phyloP scores from a whole-genome alignment of 92 coral and sea anemone species.

The Galaxea fascicularis region DNA sequence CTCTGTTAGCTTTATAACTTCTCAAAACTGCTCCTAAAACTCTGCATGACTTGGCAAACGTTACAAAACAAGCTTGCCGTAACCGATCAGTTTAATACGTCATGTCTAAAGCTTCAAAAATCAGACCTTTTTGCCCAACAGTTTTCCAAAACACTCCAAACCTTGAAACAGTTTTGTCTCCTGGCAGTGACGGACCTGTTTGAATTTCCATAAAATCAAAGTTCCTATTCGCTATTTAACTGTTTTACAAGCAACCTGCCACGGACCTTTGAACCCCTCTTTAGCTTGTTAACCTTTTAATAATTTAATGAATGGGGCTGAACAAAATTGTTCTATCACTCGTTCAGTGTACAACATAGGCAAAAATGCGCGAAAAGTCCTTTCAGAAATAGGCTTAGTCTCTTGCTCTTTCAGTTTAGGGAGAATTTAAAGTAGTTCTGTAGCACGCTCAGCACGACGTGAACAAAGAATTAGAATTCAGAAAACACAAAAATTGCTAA shows the following conservation, averaged over 20 bases:
- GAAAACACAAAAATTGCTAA: conserved; percentile 4
- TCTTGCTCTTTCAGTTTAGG: neutral
- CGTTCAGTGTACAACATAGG: neutral
- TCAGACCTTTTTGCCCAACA: too few relatives aligned
- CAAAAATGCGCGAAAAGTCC: neutral
- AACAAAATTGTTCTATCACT: neutral
- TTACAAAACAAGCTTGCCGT: neutral
- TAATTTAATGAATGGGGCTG: neutral
- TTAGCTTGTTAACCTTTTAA: conserved; percentile 11
- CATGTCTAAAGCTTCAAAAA: neutral
- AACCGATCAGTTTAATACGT: neutral
- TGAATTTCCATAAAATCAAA: neutral
- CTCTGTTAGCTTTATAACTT: neutral
- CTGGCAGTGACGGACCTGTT: neutral
- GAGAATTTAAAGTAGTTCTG: neutral
- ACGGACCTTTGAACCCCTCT: neutral
- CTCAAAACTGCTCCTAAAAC: neutral
- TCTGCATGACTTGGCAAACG: neutral
- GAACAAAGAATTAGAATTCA: conserved; percentile 17
- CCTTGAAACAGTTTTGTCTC: too few relatives aligned
- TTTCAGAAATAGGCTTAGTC: neutral
- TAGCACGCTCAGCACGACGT: neutral
- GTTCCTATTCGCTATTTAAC: neutral
- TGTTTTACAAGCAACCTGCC: neutral
- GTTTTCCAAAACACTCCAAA: neutral